phyloP scores from a whole-genome alignment of 2,113 vertebrate species.

The Phoxinus phoxinus region DNA sequence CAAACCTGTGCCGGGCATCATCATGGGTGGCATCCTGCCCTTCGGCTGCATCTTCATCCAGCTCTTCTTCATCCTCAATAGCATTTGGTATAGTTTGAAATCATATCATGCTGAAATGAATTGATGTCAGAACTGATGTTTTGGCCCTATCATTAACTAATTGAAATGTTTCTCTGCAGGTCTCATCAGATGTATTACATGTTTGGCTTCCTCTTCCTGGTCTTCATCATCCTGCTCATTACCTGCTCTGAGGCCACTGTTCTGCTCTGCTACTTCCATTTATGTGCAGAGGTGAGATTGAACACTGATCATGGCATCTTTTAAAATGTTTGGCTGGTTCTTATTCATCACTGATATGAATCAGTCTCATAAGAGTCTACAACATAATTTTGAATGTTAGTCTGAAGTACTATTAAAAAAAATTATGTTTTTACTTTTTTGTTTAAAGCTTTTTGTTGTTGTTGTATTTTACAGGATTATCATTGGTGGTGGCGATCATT shows the following conservation, averaged over 20 bases:
- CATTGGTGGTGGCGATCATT: slow-evolving; percentile 99
- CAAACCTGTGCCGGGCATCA: slow-evolving; percentile 91
- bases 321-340: background rate
- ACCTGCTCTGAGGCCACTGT: slow-evolving; percentile 98
- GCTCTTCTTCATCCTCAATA: slow-evolving; percentile 98
- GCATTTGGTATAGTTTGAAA: slow-evolving; percentile 87
- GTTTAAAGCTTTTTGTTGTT: background rate
- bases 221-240: slow-evolving; percentile 98
- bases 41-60: slow-evolving; percentile 99
- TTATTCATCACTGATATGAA: background rate
- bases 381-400: background rate
- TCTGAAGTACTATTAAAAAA: background rate
- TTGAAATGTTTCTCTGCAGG: slow-evolving; percentile 74
- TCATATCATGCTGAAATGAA: background rate
- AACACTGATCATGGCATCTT: background rate
- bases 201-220: slow-evolving; percentile 99
- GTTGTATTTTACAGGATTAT: slow-evolving; percentile 84
- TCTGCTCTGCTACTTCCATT: slow-evolving; percentile 98
- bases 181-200: slow-evolving; percentile 99
- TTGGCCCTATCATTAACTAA: background rate
- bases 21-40: slow-evolving; percentile 98
- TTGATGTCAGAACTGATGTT: background rate
- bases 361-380: background rate
- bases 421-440: slow-evolving; percentile 3
- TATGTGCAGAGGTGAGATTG: slow-evolving; percentile 92